Evolutionary conservation across 1,140 invertebrate genomes (phyloP).

Genomic region (Bombus sibiricus): DNA sequence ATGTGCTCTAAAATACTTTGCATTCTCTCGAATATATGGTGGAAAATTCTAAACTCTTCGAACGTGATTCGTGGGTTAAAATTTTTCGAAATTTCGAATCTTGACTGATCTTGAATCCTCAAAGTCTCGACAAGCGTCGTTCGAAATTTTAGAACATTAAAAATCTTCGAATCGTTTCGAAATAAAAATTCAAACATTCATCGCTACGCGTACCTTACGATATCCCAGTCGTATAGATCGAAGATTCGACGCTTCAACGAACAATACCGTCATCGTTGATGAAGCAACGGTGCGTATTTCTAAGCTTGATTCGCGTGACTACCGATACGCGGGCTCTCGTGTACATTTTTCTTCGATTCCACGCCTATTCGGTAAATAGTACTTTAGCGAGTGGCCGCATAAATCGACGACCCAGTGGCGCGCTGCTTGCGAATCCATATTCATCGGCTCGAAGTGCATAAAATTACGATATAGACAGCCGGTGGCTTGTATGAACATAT

Average conservation of each 20-base stretch:
- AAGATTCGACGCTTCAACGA: not conserved
- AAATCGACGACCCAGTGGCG: slow-evolving; percentile 64
- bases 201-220: not conserved
- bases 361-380: slow-evolving; percentile 52
- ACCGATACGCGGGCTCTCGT: not conserved
- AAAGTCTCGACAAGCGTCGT: too few species aligned
- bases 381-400: slow-evolving; percentile 54
- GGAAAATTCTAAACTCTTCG: too few species aligned
- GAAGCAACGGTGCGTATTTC: not conserved
- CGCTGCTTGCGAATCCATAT: slow-evolving; percentile 76
- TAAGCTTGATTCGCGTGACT: slow-evolving; percentile 28
- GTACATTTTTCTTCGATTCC: slow-evolving; percentile 59
- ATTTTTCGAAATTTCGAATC: too few species aligned
- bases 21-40: too few species aligned
- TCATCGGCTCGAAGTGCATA: slow-evolving; percentile 78
- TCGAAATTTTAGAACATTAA: too few species aligned
- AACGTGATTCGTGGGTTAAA: too few species aligned
- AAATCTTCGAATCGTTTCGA: too few species aligned
- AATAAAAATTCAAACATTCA: not conserved
- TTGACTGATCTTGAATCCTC: too few species aligned
- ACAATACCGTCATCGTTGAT: not conserved
- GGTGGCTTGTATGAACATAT: not conserved
- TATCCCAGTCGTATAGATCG: too few species aligned
- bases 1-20: too few species aligned
- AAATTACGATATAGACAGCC: slow-evolving; percentile 75